Conservation (phyloP, 2,113 vertebrate genomes). For the Menura novaehollandiae region DNA sequence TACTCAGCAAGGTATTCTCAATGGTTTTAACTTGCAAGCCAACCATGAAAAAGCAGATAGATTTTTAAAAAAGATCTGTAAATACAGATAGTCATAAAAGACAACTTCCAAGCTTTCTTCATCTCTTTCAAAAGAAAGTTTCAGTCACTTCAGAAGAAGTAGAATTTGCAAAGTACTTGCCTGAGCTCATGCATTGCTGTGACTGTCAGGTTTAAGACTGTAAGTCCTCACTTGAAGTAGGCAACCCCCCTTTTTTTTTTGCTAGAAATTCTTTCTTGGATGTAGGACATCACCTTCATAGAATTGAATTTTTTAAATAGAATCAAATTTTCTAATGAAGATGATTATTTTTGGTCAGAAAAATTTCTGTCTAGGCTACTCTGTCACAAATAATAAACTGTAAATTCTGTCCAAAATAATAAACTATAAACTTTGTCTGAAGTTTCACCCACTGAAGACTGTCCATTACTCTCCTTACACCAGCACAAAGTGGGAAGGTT, state of each 20-base stretch:
- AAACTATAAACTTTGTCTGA: not conserved
- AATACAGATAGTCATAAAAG: not conserved
- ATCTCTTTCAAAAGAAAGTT: not conserved
- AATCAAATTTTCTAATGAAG: not conserved
- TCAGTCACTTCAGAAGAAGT: not conserved
- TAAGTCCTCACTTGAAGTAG: not conserved
- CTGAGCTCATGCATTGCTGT: not conserved
- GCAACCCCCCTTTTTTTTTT: not conserved
- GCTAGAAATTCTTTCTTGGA: not conserved
- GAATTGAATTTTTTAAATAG: not conserved
- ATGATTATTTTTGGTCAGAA: not conserved
- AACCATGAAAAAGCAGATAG: not conserved
- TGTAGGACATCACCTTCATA: not conserved
- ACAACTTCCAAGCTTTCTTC: not conserved
- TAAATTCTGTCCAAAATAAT: not conserved
- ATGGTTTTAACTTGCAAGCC: not conserved
- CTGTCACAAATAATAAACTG: not conserved
- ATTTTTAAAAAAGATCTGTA: not conserved
- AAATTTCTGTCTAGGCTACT: not conserved
- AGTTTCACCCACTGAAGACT: not conserved
- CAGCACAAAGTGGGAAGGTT: fast-evolving
- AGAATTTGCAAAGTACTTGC: not conserved
- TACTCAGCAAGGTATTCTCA: not conserved
- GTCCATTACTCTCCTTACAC: not conserved
- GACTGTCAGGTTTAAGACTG: not conserved